A percentile compares a stretch with the other conserved stretches of the same genome.
phyloP scores from a whole-genome alignment of 2,888 invertebrate species.

The Reticulitermes lucifugus region DNA sequence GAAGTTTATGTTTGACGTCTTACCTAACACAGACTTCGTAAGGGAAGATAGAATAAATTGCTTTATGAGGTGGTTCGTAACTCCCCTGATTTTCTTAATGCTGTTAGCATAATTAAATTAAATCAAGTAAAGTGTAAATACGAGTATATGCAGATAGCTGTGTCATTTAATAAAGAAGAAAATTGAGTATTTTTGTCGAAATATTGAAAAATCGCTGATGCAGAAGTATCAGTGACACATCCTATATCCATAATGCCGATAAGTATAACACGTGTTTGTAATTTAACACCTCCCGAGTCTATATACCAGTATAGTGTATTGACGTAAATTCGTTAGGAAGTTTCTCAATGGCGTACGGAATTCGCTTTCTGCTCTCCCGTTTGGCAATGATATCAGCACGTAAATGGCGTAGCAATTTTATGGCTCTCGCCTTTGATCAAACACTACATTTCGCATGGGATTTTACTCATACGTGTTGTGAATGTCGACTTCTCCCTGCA shows the following conservation, averaged over 20 bases:
- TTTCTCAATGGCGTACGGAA: background rate
- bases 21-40: too few species aligned
- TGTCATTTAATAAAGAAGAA: too few species aligned
- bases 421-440: slow-evolving; percentile 26
- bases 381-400: background rate
- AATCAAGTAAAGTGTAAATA: too few species aligned
- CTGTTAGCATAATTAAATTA: too few species aligned
- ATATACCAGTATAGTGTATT: background rate
- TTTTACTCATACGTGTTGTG: background rate
- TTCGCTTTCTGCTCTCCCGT: background rate
- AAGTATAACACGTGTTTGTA: background rate
- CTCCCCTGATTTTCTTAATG: too few species aligned
- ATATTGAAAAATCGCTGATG: too few species aligned
- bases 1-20: too few species aligned
- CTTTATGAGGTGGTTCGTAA: too few species aligned
- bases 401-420: background rate
- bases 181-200: too few species aligned
- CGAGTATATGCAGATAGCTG: too few species aligned
- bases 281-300: background rate
- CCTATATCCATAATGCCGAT: background rate
- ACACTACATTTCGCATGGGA: slow-evolving; percentile 8
- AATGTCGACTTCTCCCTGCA: background rate
- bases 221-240: background rate
- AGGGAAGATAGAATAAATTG: too few species aligned
- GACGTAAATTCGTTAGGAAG: background rate